Evolutionary conservation across 1,140 invertebrate genomes (phyloP).

Genomic region (Diorhabda sublineata): DNA sequence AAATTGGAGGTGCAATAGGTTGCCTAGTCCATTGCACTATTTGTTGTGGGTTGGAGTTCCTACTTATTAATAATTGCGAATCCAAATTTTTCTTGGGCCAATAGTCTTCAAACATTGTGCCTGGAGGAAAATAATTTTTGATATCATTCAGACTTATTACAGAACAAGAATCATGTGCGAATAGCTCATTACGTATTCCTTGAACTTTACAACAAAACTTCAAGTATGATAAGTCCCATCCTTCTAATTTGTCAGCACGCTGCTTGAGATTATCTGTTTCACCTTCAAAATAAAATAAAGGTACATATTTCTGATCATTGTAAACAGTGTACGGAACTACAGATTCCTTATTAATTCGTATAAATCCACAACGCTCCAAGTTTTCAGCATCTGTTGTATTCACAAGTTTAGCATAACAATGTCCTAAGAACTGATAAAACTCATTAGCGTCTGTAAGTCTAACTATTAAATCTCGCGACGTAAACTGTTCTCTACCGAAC

Average conservation of each 20-base stretch:
- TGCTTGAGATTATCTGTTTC: slow-evolving; percentile 85
- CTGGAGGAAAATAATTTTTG: slow-evolving; percentile 83
- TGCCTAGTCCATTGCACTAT: slow-evolving; percentile 61
- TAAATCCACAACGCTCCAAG: slow-evolving; percentile 85
- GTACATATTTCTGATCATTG: slow-evolving; percentile 80
- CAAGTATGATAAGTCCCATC: slow-evolving; percentile 87
- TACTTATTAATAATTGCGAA: slow-evolving; percentile 58
- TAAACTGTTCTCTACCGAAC: slow-evolving; percentile 87
- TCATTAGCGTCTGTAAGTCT: slow-evolving; percentile 79
- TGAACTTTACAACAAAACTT: slow-evolving; percentile 94
- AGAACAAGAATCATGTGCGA: slow-evolving; percentile 81
- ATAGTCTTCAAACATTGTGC: slow-evolving; percentile 84
- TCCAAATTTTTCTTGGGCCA: slow-evolving; percentile 85
- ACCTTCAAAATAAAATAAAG: slow-evolving; percentile 90
- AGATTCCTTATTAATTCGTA: slow-evolving; percentile 89
- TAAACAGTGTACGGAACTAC: slow-evolving; percentile 89
- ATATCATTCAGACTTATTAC: slow-evolving; percentile 87
- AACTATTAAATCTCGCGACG: slow-evolving; percentile 84
- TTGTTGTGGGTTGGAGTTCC: slow-evolving; percentile 53
- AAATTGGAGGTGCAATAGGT: slow-evolving; percentile 48
- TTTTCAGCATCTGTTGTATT: slow-evolving; percentile 61
- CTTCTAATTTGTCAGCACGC: slow-evolving; percentile 77
- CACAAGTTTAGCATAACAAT: slow-evolving; percentile 79
- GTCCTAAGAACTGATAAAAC: slow-evolving; percentile 86
- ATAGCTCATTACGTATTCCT: slow-evolving; percentile 85